Evolutionary conservation across 1,140 invertebrate genomes (phyloP), one percentile per base, ranked within the genome.

Genomic region (Euwallacea similis): DNA sequence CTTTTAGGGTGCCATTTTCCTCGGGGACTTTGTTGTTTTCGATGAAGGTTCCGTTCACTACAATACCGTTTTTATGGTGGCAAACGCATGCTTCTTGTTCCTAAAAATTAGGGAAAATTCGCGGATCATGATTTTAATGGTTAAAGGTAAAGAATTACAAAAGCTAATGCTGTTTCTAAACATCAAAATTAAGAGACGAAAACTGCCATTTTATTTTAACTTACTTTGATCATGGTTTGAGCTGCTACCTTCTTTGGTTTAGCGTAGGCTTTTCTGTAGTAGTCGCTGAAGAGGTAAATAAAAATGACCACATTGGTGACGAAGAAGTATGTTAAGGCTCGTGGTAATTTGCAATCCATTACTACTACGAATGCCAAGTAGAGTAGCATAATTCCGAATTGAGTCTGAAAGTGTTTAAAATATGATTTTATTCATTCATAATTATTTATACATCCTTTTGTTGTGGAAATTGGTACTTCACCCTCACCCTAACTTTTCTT

Each of bases 261-360:
- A n/a, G 44, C 13, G 75, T 90, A 89, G 53, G 89, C 82, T 81
- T 88, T 89, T 69, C 81, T 77, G 75, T 87, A 87, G 67, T 87
- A 87, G 70, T 86, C 80, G 46, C 81, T 78, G 77, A 88, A 88
- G 3, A 88, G 78, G 56, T 85, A 86, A 0, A 88, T 79, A 72
- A 88, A 88, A 13, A 87, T 85, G 2, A 84, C 74, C 6, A 85
- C 81, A 65, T 87, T 84, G 10, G 79, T 81, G 60, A 85, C 74
- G 81, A 90, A 85, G 84, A 90, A 86, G 83, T 89, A 87, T 0
- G 85, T 85, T 0, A 87, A 76, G 11, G 81, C 82, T 75, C 86
- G 87, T 13, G 87, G 83, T 72, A 86, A 77, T 47, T 84, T 82
- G 78, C 86, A 87, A 66, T 87, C 86, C 80, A 85, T 83, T 4